A percentile compares a stretch with the other conserved stretches of the same genome.
Conservation (phyloP, 1,140 invertebrate species). For the Trypoxylus dichotomus region DNA sequence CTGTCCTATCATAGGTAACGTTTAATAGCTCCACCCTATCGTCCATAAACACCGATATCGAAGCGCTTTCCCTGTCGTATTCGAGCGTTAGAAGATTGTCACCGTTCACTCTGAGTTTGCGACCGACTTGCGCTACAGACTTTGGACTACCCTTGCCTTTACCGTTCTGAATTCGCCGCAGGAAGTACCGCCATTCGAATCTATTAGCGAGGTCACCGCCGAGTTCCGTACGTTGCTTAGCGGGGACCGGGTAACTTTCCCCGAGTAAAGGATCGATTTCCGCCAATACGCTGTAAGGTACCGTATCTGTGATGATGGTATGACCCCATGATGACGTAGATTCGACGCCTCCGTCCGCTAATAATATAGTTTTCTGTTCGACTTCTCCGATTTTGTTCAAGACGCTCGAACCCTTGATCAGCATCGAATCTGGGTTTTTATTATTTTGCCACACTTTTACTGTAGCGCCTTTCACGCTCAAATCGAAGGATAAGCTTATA, state of each 20-base stretch:
- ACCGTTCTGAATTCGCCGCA: slow-evolving; percentile 65
- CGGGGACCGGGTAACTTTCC: slow-evolving; percentile 87
- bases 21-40: slow-evolving; percentile 86
- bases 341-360: slow-evolving; percentile 80
- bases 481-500: slow-evolving; percentile 81
- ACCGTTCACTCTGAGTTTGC: slow-evolving; percentile 85
- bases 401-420: slow-evolving; percentile 86
- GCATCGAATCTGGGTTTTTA: slow-evolving; percentile 76
- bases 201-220: slow-evolving; percentile 88
- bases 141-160: slow-evolving; percentile 63
- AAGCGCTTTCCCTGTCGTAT: slow-evolving; percentile 87
- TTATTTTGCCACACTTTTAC: slow-evolving; percentile 84
- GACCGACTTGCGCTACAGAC: slow-evolving; percentile 77
- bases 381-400: slow-evolving; percentile 78
- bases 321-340: slow-evolving; percentile 81
- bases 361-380: slow-evolving; percentile 76
- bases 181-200: slow-evolving; percentile 93
- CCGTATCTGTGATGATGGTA: slow-evolving; percentile 80
- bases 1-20: slow-evolving; percentile 89
- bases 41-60: slow-evolving; percentile 88
- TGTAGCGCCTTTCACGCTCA: slow-evolving; percentile 84
- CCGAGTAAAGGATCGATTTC: slow-evolving; percentile 82
- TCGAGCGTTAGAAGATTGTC: slow-evolving; percentile 89
- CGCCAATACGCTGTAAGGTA: slow-evolving; percentile 79
- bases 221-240: slow-evolving; percentile 85